Conservation (phyloP, 2,888 invertebrate genomes). For the Coecobrya sp. region DNA sequence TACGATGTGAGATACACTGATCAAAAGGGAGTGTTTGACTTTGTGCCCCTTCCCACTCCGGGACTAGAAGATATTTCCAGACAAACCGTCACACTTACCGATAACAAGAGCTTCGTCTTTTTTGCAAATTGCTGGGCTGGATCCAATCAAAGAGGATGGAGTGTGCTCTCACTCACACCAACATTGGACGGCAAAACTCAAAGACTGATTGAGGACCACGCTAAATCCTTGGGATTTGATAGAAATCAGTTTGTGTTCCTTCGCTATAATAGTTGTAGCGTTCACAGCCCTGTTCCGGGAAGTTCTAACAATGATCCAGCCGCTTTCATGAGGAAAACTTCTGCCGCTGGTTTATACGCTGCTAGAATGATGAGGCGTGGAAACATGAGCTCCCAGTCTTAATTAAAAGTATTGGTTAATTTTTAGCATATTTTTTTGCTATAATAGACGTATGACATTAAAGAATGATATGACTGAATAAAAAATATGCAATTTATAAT, state of each 20-base stretch:
- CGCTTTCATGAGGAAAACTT: not conserved
- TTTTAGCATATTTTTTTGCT: too few relatives aligned
- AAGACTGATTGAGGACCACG: slow-evolving; percentile 44
- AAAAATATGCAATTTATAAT: too few relatives aligned
- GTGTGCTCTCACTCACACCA: not conserved
- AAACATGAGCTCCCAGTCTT: not conserved
- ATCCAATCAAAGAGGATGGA: slow-evolving; percentile 52
- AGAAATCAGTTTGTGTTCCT: slow-evolving; percentile 46
- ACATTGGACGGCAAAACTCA: not conserved
- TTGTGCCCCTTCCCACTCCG: slow-evolving; percentile 21
- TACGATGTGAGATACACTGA: slow-evolving; percentile 33
- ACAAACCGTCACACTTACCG: slow-evolving; percentile 41
- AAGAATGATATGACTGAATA: too few relatives aligned
- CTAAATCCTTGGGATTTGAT: slow-evolving; percentile 41
- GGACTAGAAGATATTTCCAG: slow-evolving; percentile 29
- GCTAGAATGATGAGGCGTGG: slow-evolving; percentile 18
- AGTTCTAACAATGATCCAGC: not conserved
- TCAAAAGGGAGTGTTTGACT: not conserved
- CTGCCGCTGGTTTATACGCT: slow-evolving; percentile 6
- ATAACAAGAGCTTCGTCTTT: slow-evolving; percentile 55
- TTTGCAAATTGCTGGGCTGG: slow-evolving; percentile 50
- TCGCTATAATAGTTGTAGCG: slow-evolving; percentile 35
- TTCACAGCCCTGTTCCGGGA: slow-evolving; percentile 22
- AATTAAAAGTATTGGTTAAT: too few relatives aligned
- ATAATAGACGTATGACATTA: too few relatives aligned